A percentile compares a stretch with the other conserved stretches of the same genome.
These are phyloP conservation scores for Phasianus colchicus DNA, from an alignment of 2,113 vertebrate species.

Conservation along the genomic window DNA sequence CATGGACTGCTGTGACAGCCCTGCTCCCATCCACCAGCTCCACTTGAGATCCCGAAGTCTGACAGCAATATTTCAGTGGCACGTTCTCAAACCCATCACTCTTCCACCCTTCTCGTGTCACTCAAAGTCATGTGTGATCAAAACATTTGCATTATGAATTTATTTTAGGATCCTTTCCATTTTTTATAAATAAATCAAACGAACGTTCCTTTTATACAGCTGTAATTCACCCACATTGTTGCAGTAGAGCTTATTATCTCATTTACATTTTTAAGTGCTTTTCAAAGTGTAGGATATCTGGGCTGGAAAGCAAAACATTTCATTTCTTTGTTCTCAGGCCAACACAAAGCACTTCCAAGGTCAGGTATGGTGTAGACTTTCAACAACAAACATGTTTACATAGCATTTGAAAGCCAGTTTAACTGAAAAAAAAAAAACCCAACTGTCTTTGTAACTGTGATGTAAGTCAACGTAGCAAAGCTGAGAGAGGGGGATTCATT, in stretches of 20 bases:
- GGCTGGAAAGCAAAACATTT: constrained; percentile 72
- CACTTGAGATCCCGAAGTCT: background rate
- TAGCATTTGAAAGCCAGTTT: constrained; percentile 46
- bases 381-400: constrained; percentile 59
- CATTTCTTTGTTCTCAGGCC: constrained; percentile 62
- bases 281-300: constrained; percentile 75
- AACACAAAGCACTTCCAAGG: constrained; percentile 64
- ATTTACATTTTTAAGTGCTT: constrained; percentile 74
- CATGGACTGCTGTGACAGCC: rapidly evolving
- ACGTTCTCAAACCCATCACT: background rate
- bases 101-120: background rate
- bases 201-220: constrained; percentile 24
- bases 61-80: rapidly evolving
- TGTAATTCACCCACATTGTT: constrained; percentile 37
- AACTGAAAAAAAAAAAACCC: background rate
- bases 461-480: constrained; percentile 24
- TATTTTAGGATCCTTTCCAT: constrained; percentile 41
- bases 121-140: background rate
- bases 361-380: constrained; percentile 58
- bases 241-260: constrained; percentile 55
- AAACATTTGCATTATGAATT: background rate
- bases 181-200: constrained; percentile 56
- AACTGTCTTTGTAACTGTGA: constrained; percentile 8
- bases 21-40: background rate
- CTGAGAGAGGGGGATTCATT: background rate